Evolutionary conservation across 2,113 vertebrate species (phyloP).

Genomic region (Platanista minor): DNA sequence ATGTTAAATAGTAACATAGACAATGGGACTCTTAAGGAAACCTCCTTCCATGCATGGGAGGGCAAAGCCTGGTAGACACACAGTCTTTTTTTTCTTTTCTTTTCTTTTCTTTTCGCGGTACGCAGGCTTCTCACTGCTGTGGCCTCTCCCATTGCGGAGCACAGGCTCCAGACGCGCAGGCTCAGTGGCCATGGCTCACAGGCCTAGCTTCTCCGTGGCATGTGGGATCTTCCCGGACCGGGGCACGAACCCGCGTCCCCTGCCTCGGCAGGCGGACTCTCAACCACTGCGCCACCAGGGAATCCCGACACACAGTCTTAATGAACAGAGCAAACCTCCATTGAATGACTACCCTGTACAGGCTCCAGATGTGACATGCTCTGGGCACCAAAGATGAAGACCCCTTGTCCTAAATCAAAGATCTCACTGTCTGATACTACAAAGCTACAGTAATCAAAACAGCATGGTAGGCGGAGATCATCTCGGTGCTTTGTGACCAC

Average conservation of each 20-base stretch:
- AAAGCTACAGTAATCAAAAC: not conserved
- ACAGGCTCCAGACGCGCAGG: too few species aligned
- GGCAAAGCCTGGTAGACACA: not conserved
- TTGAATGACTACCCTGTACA: accelerated
- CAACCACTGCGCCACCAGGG: too few species aligned
- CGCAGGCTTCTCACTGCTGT: too few species aligned
- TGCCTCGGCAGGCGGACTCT: too few species aligned
- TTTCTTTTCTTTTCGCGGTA: too few species aligned
- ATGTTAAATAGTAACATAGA: not conserved
- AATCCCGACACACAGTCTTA: not conserved
- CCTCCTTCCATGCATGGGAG: not conserved
- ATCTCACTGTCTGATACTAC: not conserved
- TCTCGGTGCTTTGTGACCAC: too few species aligned
- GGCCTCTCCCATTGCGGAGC: too few species aligned
- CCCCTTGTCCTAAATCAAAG: not conserved
- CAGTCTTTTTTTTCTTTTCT: too few species aligned
- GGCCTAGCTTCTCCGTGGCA: too few species aligned
- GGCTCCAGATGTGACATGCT: not conserved
- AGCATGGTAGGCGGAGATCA: not conserved
- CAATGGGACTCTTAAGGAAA: not conserved
- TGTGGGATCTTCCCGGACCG: too few species aligned
- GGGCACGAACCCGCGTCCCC: too few species aligned
- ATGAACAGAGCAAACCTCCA: not conserved
- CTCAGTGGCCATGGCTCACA: too few species aligned
- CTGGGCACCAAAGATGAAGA: not conserved